Percentiles rank a stretch among this genome's conserved stretches.
Evolutionary conservation across 2,797 vertebrate genomes (phyloP).

Genomic region (Pterois miles): DNA sequence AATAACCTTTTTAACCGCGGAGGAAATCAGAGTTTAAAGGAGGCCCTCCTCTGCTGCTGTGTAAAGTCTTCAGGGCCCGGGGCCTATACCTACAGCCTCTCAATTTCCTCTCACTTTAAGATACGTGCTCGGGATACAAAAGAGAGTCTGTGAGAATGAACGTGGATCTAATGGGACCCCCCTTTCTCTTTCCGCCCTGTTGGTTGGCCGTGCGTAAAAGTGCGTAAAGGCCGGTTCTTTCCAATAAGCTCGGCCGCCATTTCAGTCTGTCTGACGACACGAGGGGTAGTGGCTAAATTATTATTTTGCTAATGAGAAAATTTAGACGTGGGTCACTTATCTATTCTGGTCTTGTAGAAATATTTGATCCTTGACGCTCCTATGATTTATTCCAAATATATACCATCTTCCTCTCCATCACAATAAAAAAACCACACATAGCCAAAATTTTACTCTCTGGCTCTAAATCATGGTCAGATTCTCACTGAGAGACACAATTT

Average conservation of each 20-base stretch:
- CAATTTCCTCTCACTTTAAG: slow-evolving; percentile 62
- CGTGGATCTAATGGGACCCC: slow-evolving; percentile 36
- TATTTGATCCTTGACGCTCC: not conserved
- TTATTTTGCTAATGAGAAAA: slow-evolving; percentile 19
- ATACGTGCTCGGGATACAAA: slow-evolving; percentile 71
- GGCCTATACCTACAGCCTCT: slow-evolving; percentile 65
- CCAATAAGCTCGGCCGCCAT: slow-evolving; percentile 19
- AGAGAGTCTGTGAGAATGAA: slow-evolving; percentile 35
- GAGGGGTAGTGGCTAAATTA: not conserved
- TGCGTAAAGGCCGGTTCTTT: slow-evolving; percentile 7
- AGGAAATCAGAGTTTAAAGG: slow-evolving; percentile 73
- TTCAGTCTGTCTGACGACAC: slow-evolving; percentile 2
- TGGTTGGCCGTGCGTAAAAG: slow-evolving; percentile 58
- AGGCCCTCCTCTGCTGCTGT: slow-evolving; percentile 59
- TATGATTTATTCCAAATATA: not conserved
- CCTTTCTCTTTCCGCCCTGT: slow-evolving; percentile 28
- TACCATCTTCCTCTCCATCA: not conserved
- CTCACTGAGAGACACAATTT: not conserved
- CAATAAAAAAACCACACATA: not conserved
- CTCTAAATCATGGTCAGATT: not conserved
- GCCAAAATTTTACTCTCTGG: not conserved
- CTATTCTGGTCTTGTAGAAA: no score
- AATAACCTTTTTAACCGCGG: slow-evolving; percentile 69
- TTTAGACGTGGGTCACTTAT: not conserved
- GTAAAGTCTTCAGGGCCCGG: slow-evolving; percentile 58